These are phyloP conservation scores for Aurelia aurita DNA, from an alignment of 30 jellyfish, hydroid and myxozoan species.

Conservation along the genomic window DNA sequence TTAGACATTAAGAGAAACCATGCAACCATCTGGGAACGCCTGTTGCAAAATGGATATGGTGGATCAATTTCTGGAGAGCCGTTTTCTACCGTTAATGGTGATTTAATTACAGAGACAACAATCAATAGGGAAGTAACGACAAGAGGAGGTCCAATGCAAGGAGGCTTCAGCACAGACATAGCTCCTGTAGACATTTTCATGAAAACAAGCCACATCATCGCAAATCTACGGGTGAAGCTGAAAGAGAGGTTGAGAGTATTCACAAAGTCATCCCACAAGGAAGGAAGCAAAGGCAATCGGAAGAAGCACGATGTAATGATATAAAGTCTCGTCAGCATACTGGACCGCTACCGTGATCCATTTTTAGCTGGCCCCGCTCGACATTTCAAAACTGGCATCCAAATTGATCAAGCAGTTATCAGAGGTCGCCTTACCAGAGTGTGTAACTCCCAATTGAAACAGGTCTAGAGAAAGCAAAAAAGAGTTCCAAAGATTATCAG, in stretches of 20 bases:
- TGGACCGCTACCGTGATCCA: slow-evolving; percentile 15
- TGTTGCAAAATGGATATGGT: slow-evolving; percentile 38
- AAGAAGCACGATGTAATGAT: slow-evolving; percentile 37
- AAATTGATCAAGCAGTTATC: slow-evolving; percentile 29
- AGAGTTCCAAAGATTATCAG: too few relatives aligned
- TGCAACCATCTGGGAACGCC: slow-evolving; percentile 54
- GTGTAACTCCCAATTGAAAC: too few relatives aligned
- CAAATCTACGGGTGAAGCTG: not conserved
- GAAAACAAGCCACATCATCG: slow-evolving; percentile 49
- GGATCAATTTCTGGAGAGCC: slow-evolving; percentile 51
- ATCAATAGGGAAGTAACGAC: slow-evolving; percentile 60
- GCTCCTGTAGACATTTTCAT: slow-evolving; percentile 33
- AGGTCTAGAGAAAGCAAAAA: too few relatives aligned
- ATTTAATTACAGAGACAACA: slow-evolving; percentile 63
- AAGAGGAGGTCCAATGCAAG: slow-evolving; percentile 64
- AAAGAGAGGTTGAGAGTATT: slow-evolving; percentile 21
- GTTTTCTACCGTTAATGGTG: slow-evolving; percentile 65
- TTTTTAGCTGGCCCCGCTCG: slow-evolving; percentile 4
- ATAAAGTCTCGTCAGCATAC: slow-evolving; percentile 4
- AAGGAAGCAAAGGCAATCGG: slow-evolving; percentile 35
- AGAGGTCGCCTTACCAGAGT: slow-evolving; percentile 35
- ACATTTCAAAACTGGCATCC: slow-evolving; percentile 41
- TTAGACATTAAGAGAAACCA: slow-evolving; percentile 2
- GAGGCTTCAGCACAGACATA: slow-evolving; percentile 52
- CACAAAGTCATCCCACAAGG: slow-evolving; percentile 51